Evolutionary conservation across 2,797 vertebrate genomes (phyloP).

Genomic region (Takifugu rubripes): DNA sequence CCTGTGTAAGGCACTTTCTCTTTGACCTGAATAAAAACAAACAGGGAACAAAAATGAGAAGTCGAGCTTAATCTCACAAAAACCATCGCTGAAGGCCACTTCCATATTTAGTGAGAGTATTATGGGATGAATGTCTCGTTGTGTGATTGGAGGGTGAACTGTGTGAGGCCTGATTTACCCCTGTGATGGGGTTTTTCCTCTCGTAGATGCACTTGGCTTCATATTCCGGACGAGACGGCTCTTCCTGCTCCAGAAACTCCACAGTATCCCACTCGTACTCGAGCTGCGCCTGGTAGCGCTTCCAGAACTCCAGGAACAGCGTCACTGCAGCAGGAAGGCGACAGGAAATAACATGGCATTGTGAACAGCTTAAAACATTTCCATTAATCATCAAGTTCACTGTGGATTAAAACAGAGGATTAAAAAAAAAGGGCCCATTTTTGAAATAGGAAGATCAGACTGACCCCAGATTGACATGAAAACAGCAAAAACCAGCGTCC

Average conservation of each 20-base stretch:
- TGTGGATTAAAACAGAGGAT: neutral
- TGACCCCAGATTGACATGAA: slow-evolving; percentile 97
- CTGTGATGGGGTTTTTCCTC: slow-evolving; percentile 85
- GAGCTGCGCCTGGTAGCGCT: slow-evolving; percentile 86
- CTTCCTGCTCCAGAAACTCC: slow-evolving; percentile 88
- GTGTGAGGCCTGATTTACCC: slow-evolving; percentile 63
- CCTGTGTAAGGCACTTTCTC: slow-evolving; percentile 84
- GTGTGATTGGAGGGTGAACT: too few species aligned
- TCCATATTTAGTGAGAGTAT: too few species aligned
- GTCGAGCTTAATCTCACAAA: neutral
- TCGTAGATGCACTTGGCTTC: slow-evolving; percentile 84
- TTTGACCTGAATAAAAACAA: slow-evolving; percentile 71
- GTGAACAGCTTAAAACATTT: too few species aligned
- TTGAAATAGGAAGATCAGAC: slow-evolving; percentile 31
- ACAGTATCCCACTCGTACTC: slow-evolving; percentile 94
- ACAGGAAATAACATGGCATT: slow-evolving; percentile 2
- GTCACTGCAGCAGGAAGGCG: slow-evolving; percentile 76
- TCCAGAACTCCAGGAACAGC: slow-evolving; percentile 93
- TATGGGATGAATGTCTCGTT: too few species aligned
- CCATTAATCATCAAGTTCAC: too few species aligned
- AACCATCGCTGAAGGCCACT: too few species aligned
- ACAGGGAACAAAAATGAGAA: neutral
- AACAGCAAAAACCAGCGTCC: slow-evolving; percentile 90
- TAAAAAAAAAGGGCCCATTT: neutral
- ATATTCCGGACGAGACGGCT: slow-evolving; percentile 86